Base-by-base conservation (phyloP, 2,113 vertebrate genomes). In the Sigmodon hispidus region DNA sequence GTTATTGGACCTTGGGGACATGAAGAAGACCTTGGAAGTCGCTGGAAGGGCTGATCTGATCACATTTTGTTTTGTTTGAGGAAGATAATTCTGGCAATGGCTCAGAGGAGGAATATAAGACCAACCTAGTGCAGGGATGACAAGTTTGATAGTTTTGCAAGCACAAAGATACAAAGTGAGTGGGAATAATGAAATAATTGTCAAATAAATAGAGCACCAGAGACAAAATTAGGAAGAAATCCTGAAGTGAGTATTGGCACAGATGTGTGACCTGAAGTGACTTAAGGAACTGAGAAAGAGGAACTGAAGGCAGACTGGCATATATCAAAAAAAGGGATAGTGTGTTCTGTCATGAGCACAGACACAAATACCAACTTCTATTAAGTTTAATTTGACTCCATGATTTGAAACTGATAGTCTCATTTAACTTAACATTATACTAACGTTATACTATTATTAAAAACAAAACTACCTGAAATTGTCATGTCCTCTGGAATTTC, bases 381-480 rank as follows among this genome's bases (percentile, higher is more conserved):
- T 84, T 94, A 79, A 50, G 79, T 24, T 90, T 83, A 87, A 65
- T 70, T 89, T 90, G 87, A 36, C 31, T 29, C 13, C n/a, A 65
- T 93, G 65, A 45, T 88, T 87, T 94, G 61, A 94, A 94, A 91
- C 8, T 17, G 8, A 87, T 48, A 52, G 22, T 61, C 34, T 84
- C 5, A 7, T 67, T 73, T 65, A 94, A 85, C 55, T 94, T 52
- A 36, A 40, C 19, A 26, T 80, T 59, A 86, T 67, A 29, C 6
- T 57, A 77, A 19, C 45, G 86, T n/a, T n/a, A n/a, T n/a, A n/a
- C n/a, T n/a, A n/a, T n/a, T 50, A 19, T 22, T 45, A 59, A 29
- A 57, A 43, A 72, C 12, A 63, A 52, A 72, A 77, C 36, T 63
- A 84, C 31, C 63, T n/a, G 10, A 90, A 96, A 90, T 55, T 61